Evolutionary conservation across 2,797 vertebrate genomes (phyloP).

Genomic region (Muscicapa striata): DNA sequence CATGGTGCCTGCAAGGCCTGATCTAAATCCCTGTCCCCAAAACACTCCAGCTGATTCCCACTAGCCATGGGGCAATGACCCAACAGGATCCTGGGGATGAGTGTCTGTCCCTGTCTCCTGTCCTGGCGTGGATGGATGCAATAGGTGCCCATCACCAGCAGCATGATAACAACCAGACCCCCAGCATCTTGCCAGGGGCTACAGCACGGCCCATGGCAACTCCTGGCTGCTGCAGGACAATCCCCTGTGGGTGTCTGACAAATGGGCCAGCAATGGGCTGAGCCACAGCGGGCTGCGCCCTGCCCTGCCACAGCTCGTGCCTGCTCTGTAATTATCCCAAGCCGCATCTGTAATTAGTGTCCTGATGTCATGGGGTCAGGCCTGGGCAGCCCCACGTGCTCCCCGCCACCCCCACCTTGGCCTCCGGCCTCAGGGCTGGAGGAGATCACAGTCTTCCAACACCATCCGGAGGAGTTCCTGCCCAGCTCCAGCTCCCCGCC

Average conservation of each 20-base stretch:
- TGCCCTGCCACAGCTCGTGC: background rate
- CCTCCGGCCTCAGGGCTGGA: background rate
- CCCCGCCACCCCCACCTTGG: background rate
- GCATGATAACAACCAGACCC: background rate
- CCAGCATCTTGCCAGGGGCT: background rate
- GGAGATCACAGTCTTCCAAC: background rate
- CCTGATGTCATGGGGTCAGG: constrained; percentile 57
- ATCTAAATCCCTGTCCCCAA: background rate
- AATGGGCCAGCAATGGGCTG: background rate
- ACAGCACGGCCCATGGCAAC: rapidly evolving
- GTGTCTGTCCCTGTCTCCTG: background rate
- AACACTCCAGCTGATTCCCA: background rate
- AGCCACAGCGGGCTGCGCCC: background rate
- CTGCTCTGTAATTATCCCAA: constrained; percentile 45
- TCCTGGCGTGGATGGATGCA: rapidly evolving
- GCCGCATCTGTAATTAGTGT: constrained; percentile 49
- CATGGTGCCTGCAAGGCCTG: background rate
- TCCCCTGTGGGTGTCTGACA: background rate
- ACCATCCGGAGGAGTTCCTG: background rate
- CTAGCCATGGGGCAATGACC: background rate
- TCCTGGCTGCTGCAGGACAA: background rate
- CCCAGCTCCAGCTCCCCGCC: rapidly evolving
- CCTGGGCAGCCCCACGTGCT: background rate
- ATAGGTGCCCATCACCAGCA: rapidly evolving
- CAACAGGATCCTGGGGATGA: rapidly evolving